Percentiles rank a stretch among this genome's conserved stretches.
Conservation (phyloP, 2,797 vertebrate species). For the Halcyon badia region DNA sequence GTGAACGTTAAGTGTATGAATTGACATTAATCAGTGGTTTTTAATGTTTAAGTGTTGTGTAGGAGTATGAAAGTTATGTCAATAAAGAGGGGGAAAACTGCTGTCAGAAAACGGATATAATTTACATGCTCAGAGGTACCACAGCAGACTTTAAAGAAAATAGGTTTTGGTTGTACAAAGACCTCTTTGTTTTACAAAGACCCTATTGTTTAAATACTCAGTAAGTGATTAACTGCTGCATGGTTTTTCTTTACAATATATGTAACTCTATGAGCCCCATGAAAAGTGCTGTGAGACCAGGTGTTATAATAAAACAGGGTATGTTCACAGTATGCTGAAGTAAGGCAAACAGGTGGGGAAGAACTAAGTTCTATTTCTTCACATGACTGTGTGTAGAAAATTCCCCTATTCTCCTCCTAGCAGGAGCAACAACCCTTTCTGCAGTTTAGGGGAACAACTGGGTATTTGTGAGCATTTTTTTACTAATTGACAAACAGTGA, state of each 20-base stretch:
- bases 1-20: neutral
- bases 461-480: neutral
- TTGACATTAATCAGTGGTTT: neutral
- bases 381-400: fast-evolving
- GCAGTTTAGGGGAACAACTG: neutral
- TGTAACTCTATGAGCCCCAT: neutral
- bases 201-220: neutral
- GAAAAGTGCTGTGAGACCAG: neutral
- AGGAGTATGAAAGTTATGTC: neutral
- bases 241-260: neutral
- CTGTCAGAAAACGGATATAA: neutral
- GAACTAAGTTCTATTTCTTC: neutral
- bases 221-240: neutral
- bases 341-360: neutral
- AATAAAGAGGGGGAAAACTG: neutral
- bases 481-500: neutral
- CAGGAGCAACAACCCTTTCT: neutral
- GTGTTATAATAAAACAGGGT: neutral
- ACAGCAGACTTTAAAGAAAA: neutral
- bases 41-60: neutral
- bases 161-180: neutral
- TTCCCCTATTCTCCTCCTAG: neutral
- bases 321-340: neutral
- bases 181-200: neutral
- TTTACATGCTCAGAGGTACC: neutral